Base-by-base conservation (phyloP, 2,113 vertebrate genomes). In the Morone saxatilis region DNA sequence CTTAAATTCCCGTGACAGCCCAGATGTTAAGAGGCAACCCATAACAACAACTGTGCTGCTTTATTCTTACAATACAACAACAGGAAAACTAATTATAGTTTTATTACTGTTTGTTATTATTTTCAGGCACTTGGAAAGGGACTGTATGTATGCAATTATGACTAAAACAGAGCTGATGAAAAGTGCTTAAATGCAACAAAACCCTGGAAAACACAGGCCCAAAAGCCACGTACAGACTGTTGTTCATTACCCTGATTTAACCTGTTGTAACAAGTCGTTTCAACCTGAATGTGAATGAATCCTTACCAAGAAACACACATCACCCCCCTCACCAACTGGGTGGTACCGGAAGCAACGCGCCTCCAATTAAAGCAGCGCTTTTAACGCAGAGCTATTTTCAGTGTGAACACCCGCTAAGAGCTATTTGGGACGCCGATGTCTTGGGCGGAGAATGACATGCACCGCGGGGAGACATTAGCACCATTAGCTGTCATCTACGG, bases 381-480 rank as follows among this genome's bases (percentile, higher is more conserved):
- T 4, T 13, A 69, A 22, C 19, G 4, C 20, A 0, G 47, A 10
- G n/a, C 78, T 81, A 74, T 78, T 87, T 72, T 14, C 31, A 62
- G 17, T 25, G 38, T 1, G 47, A 75, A 57, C 70, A 19, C 48
- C 50, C 19, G 50, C 62, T 40, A 63, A 57, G 65, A 76, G 78
- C 78, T 62, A 76, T 84, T 75, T 76, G 69, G n/a, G 67, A 50
- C 31, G 20, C 65, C 56, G 6, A 61, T 7, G 36, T 76, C 59
- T 62, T 53, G 47, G 20, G 48, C 59, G n/a, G 20, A 75, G 70
- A 65, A 22, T 48, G 72, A 74, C 76, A 20, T 6, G 31, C 60
- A 17, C 62, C 4, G 81, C 47, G 2, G 71, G 71, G 76, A 56
- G 61, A 48, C 71, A 7, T n/a, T 22, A 59, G 47, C 41, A 4